Base-by-base conservation (phyloP, 2,888 invertebrate species). In the Linyphia triangularis region DNA sequence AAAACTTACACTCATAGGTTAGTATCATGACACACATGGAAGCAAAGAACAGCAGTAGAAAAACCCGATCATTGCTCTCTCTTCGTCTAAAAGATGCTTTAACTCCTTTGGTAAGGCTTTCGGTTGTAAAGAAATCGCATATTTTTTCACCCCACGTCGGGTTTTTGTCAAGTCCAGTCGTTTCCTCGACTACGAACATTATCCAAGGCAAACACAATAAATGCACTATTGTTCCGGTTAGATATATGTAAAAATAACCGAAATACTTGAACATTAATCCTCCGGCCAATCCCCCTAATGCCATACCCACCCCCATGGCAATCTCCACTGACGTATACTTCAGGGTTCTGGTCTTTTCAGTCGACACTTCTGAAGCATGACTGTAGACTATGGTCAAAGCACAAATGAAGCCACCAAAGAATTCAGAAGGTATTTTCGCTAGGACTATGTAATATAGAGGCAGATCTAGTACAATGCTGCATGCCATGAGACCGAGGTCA, bases 341-440 rank as follows among this genome's bases (percentile, higher is more conserved):
- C 28, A 72, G 7, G 0, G 88, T 89, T n/a, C 88, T 26, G n/a
- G 19, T 78, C 40, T 72, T 26, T 7, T 40, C 65, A 4, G 88
- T 37, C 7, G 88, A 70, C 40, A 79, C 57, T 57, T 89, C 88
- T 13, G 84, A 78, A 2, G 79, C 84, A 16, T 77, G 78, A 22
- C 88, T 89, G 79, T 69, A 89, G 6, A 78, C 30, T 1, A 72
- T 59, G 40, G 84, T 73, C 67, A 89, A n/a, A 6, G 84, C 9
- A 13, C 78, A 83, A 16, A 89, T 89, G 72, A 89, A 84, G 7
- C 88, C 88, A 6, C 88, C 88, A 3, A 63, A 28, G 7, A 89
- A 26, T 40, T 82, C 88, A 0, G 72, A 5, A 0, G 84, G 83
- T 24, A 84, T 37, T 28, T 24, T 75, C 9, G 84, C 6, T 16